phyloP scores from a whole-genome alignment of 1,140 invertebrate genomes.

The Cyrtorhinus lividipennis region DNA sequence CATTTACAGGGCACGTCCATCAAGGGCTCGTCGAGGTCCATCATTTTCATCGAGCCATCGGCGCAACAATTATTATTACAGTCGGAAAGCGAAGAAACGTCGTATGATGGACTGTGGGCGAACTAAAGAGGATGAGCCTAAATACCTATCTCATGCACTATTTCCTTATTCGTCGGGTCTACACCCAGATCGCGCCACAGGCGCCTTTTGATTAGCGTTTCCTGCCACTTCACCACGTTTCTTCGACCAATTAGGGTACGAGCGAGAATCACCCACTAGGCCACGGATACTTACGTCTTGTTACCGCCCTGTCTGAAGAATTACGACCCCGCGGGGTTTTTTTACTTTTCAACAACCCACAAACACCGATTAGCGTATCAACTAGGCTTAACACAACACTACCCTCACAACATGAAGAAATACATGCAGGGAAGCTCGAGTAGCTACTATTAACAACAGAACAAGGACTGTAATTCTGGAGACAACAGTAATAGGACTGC shows the following conservation, averaged over 20 bases:
- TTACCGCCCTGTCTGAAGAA: too few relatives aligned
- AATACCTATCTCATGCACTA: slow-evolving; percentile 5
- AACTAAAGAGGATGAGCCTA: slow-evolving; percentile 8
- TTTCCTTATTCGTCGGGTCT: slow-evolving; percentile 7
- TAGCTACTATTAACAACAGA: too few relatives aligned
- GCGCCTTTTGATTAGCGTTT: slow-evolving; percentile 9
- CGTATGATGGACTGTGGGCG: slow-evolving; percentile 3
- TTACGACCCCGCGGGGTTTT: too few relatives aligned
- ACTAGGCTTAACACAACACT: too few relatives aligned
- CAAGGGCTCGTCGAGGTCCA: not conserved
- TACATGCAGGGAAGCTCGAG: too few relatives aligned
- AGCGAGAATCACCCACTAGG: not conserved
- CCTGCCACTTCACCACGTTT: slow-evolving; percentile 4
- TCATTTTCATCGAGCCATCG: not conserved
- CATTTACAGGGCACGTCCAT: not conserved
- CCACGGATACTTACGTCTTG: not conserved
- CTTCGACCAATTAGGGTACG: not conserved
- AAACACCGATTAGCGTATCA: too few relatives aligned
- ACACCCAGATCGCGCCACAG: slow-evolving; percentile 9
- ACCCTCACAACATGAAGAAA: too few relatives aligned
- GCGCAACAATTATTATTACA: slow-evolving; percentile 4
- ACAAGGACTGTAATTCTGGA: too few relatives aligned
- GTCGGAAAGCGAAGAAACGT: not conserved
- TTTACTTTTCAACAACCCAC: too few relatives aligned
- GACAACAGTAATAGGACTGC: too few relatives aligned